A percentile compares a stretch with the other conserved stretches of the same genome.
phyloP scores from a whole-genome alignment of 2,797 vertebrate species.

The Chelonia mydas region DNA sequence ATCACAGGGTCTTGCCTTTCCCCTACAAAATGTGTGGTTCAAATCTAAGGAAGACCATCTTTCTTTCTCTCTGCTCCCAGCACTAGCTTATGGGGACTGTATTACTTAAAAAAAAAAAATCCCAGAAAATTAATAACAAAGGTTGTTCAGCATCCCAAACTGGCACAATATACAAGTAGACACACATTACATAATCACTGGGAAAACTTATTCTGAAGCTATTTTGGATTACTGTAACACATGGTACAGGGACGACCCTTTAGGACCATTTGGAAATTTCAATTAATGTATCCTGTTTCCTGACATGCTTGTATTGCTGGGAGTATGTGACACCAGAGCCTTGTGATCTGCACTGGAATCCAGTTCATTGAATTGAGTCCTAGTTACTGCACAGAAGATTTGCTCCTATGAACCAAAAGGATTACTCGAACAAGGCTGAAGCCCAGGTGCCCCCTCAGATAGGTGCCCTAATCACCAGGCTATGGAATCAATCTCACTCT shows the following conservation, averaged over 20 bases:
- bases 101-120: not conserved
- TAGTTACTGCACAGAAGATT: not conserved
- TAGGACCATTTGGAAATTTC: not conserved
- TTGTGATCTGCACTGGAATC: accelerated
- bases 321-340: not conserved
- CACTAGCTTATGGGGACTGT: not conserved
- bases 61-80: not conserved
- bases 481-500: no score
- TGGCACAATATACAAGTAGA: not conserved
- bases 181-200: not conserved
- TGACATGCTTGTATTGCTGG: not conserved
- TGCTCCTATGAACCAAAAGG: no score
- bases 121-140: not conserved
- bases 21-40: not conserved
- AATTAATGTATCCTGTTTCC: not conserved
- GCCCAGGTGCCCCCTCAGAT: no score
- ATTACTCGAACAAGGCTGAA: no score
- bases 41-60: not conserved
- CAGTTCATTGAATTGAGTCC: not conserved
- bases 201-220: not conserved
- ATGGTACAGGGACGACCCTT: not conserved
- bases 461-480: no score
- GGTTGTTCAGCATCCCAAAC: not conserved
- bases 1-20: not conserved
- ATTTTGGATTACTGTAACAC: not conserved